Conservation (phyloP, 1,140 invertebrate species). For the Dolichoris vasculosae region DNA sequence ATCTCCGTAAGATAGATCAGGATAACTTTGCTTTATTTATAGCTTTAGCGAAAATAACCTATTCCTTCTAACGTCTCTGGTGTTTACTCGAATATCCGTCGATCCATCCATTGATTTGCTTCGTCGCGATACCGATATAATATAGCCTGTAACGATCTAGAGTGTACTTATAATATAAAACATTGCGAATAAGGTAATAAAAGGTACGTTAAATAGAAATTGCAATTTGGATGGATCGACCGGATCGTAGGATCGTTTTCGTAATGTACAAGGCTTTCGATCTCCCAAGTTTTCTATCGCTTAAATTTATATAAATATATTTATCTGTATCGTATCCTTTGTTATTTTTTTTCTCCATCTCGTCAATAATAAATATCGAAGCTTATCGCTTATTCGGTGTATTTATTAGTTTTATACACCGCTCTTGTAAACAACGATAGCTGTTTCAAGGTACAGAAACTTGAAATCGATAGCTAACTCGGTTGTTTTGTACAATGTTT, state of each 20-base stretch:
- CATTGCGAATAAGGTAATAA: background rate
- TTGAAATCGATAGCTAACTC: background rate
- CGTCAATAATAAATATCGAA: constrained; percentile 5
- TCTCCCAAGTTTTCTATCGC: background rate
- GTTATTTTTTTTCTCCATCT: constrained; percentile 12
- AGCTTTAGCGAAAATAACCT: background rate
- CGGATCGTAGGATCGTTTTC: background rate
- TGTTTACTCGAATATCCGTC: too few species aligned
- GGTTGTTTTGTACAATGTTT: background rate
- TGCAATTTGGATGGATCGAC: background rate
- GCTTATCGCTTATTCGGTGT: background rate
- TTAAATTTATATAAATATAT: background rate
- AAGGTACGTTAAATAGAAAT: background rate
- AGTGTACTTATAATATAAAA: background rate
- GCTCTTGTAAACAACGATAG: background rate
- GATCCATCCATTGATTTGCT: too few species aligned
- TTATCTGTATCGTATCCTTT: background rate
- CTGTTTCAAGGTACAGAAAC: background rate
- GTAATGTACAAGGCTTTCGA: background rate
- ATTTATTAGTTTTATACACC: background rate
- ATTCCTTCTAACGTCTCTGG: too few species aligned
- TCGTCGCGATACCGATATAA: too few species aligned
- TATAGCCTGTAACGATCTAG: too few species aligned
- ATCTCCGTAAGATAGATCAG: background rate
- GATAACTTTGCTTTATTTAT: background rate